These are phyloP conservation scores for Strigamia maritima DNA, from an alignment of 2,888 invertebrate genomes.

Conservation along the genomic window DNA sequence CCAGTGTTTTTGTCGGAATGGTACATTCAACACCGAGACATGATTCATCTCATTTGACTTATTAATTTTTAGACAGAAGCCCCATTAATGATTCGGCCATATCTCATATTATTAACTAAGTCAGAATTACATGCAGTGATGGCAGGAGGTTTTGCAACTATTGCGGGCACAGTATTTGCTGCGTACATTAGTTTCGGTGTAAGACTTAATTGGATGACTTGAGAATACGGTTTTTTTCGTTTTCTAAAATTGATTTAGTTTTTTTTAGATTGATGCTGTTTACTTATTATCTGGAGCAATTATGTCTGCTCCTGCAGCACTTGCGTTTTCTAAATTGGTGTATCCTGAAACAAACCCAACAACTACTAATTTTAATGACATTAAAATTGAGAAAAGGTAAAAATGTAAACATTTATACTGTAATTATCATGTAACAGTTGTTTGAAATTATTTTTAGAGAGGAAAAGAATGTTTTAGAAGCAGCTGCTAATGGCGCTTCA, in stretches of 20 bases:
- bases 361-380: conserved; percentile 50
- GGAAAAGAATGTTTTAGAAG: conserved; percentile 81
- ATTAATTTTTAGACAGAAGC: conserved; percentile 72
- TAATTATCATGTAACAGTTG: neutral
- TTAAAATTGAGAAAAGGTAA: conserved; percentile 66
- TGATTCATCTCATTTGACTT: neutral
- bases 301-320: conserved; percentile 57
- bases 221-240: neutral
- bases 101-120: conserved; percentile 72
- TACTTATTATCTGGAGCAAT: conserved; percentile 56
- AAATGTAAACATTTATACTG: conserved; percentile 43
- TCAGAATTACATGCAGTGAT: conserved; percentile 92
- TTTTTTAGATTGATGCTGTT: conserved; percentile 49
- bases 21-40: conserved; percentile 47
- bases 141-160: conserved; percentile 92
- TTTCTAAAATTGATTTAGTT: neutral
- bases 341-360: conserved; percentile 56
- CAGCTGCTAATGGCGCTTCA: conserved; percentile 83
- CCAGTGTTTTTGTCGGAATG: conserved; percentile 57
- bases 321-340: conserved; percentile 56
- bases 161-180: conserved; percentile 83
- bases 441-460: conserved; percentile 58
- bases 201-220: conserved; percentile 20
- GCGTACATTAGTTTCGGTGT: conserved; percentile 90
- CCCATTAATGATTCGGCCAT: conserved; percentile 82